Percentiles rank a stretch among this genome's conserved stretches.
phyloP scores from a whole-genome alignment of 2,113 vertebrate genomes.

The Ictalurus punctatus region DNA sequence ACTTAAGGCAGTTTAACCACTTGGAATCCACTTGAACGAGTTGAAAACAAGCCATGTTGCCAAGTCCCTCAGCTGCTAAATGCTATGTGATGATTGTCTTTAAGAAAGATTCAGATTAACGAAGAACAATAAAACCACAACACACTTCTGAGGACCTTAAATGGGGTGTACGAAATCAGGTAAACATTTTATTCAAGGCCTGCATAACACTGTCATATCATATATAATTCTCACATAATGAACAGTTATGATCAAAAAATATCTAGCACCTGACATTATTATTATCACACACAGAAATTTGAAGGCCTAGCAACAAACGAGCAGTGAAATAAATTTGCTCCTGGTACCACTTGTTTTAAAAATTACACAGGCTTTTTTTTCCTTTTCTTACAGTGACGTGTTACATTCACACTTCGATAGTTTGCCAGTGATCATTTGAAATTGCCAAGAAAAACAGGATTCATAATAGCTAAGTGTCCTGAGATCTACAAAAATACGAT shows the following conservation, averaged over 20 bases:
- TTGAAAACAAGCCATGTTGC: conserved; percentile 31
- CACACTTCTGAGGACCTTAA: background rate
- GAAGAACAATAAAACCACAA: background rate
- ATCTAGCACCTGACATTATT: conserved; percentile 47
- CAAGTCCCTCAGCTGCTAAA: conserved; percentile 29
- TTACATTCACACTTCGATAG: conserved; percentile 46
- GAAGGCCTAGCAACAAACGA: conserved; percentile 20
- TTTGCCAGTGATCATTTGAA: conserved; percentile 20
- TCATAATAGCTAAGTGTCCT: conserved; percentile 53
- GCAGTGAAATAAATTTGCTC: conserved; percentile 10
- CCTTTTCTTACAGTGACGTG: background rate
- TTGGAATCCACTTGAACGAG: conserved; percentile 19
- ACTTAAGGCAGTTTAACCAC: conserved; percentile 54
- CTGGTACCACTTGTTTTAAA: conserved; percentile 6
- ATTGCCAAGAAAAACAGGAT: background rate
- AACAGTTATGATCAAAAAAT: conserved; percentile 28
- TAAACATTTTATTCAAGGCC: conserved; percentile 49
- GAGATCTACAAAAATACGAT: conserved; percentile 63
- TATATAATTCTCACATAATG: conserved; percentile 24
- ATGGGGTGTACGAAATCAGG: conserved; percentile 35
- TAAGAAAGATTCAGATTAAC: background rate
- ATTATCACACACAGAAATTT: conserved; percentile 27
- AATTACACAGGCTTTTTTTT: background rate
- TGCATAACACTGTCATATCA: conserved; percentile 50
- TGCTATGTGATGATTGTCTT: background rate